Evolutionary conservation across 2,113 vertebrate genomes (phyloP).

Genomic region (Sardina pilchardus): DNA sequence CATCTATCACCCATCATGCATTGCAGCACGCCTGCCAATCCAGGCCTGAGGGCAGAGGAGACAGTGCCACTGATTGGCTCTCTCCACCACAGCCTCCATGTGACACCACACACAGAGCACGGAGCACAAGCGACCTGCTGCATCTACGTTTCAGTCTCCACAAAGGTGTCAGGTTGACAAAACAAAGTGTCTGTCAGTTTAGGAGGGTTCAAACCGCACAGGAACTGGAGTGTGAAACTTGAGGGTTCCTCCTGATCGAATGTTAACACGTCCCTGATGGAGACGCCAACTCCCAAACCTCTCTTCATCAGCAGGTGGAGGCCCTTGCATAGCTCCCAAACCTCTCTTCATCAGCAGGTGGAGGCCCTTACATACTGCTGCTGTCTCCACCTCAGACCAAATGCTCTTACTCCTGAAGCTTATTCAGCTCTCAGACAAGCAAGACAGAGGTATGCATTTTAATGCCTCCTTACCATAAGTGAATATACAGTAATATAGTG

Average conservation of each 20-base stretch:
- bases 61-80: not conserved
- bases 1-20: slow-evolving; percentile 12
- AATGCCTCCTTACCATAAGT: too few relatives aligned
- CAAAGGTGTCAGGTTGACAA: not conserved
- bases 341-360: not conserved
- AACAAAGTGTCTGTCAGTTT: not conserved
- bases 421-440: not conserved
- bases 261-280: not conserved
- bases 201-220: not conserved
- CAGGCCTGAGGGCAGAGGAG: not conserved
- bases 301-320: not conserved
- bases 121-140: not conserved
- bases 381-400: not conserved
- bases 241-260: not conserved
- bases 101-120: not conserved
- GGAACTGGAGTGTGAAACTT: not conserved
- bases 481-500: too few relatives aligned
- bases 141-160: not conserved
- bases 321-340: not conserved
- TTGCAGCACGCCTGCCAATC: not conserved
- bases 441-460: too few relatives aligned
- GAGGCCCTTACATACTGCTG: not conserved
- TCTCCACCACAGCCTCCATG: not conserved
- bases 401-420: not conserved
- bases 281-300: not conserved